These are phyloP conservation scores for Eidolon helvum DNA, from an alignment of 2,113 vertebrate species.

Conservation along the genomic window DNA sequence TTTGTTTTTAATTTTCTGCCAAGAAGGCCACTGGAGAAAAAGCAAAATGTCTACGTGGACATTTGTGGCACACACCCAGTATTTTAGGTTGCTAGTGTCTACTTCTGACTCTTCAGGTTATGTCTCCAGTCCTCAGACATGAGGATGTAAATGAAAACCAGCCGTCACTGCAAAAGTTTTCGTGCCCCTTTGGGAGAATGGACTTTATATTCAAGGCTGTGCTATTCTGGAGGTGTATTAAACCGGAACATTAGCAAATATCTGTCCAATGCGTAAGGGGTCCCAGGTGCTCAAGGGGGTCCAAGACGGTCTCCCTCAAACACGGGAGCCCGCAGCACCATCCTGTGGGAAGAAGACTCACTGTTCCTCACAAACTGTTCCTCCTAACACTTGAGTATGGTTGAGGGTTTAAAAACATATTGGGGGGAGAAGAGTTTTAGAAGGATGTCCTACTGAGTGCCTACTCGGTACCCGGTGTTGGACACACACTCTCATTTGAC, in stretches of 20 bases:
- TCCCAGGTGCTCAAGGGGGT: neutral
- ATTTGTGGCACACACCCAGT: neutral
- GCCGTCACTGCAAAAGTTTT: neutral
- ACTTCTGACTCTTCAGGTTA: neutral
- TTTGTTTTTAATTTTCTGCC: conserved; percentile 20
- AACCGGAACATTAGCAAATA: neutral
- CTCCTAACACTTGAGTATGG: neutral
- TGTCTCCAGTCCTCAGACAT: neutral
- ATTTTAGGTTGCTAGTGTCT: neutral
- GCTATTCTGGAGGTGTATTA: neutral
- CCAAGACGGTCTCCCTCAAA: neutral
- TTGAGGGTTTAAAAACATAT: neutral
- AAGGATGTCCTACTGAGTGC: neutral
- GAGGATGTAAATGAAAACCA: neutral
- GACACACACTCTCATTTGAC: too few relatives aligned
- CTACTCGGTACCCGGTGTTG: neutral
- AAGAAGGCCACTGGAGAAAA: conserved; percentile 8
- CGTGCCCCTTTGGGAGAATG: neutral
- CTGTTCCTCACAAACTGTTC: neutral
- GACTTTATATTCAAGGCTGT: neutral
- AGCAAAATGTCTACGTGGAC: neutral
- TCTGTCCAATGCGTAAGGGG: neutral
- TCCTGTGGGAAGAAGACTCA: neutral
- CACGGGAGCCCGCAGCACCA: neutral
- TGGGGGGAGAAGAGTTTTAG: neutral